Evolutionary conservation across 1,140 invertebrate genomes (phyloP), one percentile per base, ranked within the genome.

Genomic region (Trissolcus basalis): DNA sequence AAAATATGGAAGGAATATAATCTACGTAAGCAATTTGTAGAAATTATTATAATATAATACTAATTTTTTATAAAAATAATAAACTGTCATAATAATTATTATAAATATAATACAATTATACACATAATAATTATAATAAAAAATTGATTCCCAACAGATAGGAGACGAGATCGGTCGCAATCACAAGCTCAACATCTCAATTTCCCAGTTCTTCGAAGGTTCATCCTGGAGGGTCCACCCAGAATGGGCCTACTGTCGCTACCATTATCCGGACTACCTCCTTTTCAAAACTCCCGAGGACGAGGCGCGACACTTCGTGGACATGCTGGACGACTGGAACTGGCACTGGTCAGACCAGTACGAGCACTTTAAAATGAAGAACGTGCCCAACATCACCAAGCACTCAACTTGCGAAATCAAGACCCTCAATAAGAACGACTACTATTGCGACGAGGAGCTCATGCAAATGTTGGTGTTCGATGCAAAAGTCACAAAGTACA

Each of bases 241-340:
- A 0, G 92, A 95, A 77, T 97, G 96, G 95, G 91, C 93, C 0
- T 97, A 96, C 81, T 96, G 96, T 85, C 94, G 95, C 76, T 96
- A 95, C 85, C 94, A 96, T 81, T 94, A 95, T 81, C 86, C 93
- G 48, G 92, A 94, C 83, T 91, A 91, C 0, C 92, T 94, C 70
- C 91, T 93, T 65, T 94, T 94, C 72, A 82, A 90, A 8, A 92
- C 87, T 11, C 90, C 93, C 1, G 94, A 96, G 86, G 90, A 91
- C 0, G 94, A 95, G 82, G 77, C 96, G 7, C 86, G 91, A 9
- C 92, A 95, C 75, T 97, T 97, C 82, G 84, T 97, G 41, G 83
- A 86, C 6, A 90, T 50, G 44, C 91, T 94, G 79, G 88, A 89
- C 32, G 79, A 89, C 39, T 79, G 82, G 1, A 81, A 90, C 63